A percentile compares a stretch with the other conserved stretches of the same genome.
phyloP scores from a whole-genome alignment of 2,888 invertebrate genomes.

The Leptinotarsa peninsularis region DNA sequence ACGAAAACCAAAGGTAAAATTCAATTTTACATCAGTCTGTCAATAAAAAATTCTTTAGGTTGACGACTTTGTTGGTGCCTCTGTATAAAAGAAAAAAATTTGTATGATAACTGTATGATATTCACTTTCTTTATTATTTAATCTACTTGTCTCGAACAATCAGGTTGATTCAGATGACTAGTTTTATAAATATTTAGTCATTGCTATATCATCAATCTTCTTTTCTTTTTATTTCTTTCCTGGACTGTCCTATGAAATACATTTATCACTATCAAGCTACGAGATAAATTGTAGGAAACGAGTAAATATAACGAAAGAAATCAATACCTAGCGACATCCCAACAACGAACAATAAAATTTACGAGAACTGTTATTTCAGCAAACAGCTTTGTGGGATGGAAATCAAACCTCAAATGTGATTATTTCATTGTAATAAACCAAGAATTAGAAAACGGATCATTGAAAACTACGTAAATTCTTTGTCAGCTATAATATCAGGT shows the following conservation, averaged over 20 bases:
- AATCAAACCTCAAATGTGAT: too few species aligned
- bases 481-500: too few species aligned
- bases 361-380: neutral
- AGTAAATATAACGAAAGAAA: neutral
- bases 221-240: conserved; percentile 36
- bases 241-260: neutral
- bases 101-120: too few species aligned
- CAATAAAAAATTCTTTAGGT: too few species aligned
- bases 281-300: neutral
- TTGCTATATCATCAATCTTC: conserved; percentile 42
- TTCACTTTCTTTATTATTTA: too few species aligned
- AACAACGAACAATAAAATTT: neutral
- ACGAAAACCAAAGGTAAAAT: too few species aligned
- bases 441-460: too few species aligned
- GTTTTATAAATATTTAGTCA: conserved; percentile 34
- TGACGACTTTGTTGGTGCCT: too few species aligned
- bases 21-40: too few species aligned
- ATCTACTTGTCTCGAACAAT: neutral
- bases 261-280: conserved; percentile 19
- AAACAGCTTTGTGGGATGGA: neutral
- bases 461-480: too few species aligned
- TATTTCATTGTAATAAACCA: too few species aligned
- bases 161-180: conserved; percentile 30
- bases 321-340: conserved; percentile 4
- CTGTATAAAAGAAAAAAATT: too few species aligned